Evolutionary conservation across 2,797 vertebrate species (phyloP).

Genomic region (Diceros bicornis): DNA sequence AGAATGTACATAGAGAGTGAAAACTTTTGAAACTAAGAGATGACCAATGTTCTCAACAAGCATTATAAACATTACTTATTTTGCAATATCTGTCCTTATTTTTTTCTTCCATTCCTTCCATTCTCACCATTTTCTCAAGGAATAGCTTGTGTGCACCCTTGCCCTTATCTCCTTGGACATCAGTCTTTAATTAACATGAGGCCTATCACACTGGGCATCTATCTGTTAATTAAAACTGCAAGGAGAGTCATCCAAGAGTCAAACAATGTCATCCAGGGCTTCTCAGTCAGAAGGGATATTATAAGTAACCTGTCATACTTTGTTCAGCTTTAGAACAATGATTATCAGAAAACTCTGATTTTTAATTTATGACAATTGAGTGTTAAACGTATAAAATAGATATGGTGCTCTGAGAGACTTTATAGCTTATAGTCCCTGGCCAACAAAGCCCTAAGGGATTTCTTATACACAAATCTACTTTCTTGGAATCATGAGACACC

Average conservation of each 20-base stretch:
- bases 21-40: neutral
- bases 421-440: neutral
- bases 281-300: neutral
- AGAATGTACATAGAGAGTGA: neutral
- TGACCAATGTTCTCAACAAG: neutral
- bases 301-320: conserved; percentile 8
- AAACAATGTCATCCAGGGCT: conserved; percentile 6
- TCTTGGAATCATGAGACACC: neutral
- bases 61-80: neutral
- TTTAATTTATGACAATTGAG: conserved; percentile 42
- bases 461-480: neutral
- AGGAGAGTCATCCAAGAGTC: conserved; percentile 43
- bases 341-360: conserved; percentile 54
- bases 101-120: neutral
- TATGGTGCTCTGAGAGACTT: neutral
- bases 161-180: conserved; percentile 58
- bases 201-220: neutral
- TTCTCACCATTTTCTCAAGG: neutral
- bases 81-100: neutral
- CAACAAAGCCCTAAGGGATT: neutral
- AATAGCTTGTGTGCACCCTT: neutral
- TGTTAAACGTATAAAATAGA: neutral
- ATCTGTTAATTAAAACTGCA: conserved; percentile 24
- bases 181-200: conserved; percentile 59
- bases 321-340: neutral